These are phyloP conservation scores for Aricia agestis DNA, from an alignment of 1,140 invertebrate genomes.

Conservation along the genomic window DNA sequence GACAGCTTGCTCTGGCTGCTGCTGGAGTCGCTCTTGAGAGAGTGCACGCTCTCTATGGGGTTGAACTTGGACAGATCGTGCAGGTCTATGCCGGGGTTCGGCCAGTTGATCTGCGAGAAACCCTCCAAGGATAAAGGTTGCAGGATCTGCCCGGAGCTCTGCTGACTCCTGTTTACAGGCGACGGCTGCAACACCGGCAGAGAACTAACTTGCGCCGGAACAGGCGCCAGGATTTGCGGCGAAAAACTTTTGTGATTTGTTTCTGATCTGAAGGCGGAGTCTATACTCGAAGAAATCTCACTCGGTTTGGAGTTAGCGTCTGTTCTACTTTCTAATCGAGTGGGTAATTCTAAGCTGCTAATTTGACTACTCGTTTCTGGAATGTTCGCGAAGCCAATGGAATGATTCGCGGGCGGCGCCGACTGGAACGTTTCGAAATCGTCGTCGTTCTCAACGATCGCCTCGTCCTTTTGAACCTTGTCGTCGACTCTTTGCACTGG, in stretches of 20 bases:
- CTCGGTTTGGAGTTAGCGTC: background rate
- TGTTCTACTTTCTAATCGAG: background rate
- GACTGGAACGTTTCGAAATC: conserved; percentile 72
- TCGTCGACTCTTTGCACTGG: conserved; percentile 19
- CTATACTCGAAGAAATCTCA: background rate
- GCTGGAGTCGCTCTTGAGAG: conserved; percentile 55
- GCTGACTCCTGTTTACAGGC: conserved; percentile 35
- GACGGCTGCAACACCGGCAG: background rate
- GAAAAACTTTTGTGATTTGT: background rate
- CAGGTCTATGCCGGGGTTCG: conserved; percentile 80
- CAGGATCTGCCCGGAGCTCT: conserved; percentile 65
- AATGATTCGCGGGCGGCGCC: conserved; percentile 33
- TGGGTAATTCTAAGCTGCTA: background rate
- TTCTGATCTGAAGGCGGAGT: background rate
- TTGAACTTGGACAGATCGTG: conserved; percentile 79
- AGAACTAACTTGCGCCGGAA: background rate
- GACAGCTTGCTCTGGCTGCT: conserved; percentile 45
- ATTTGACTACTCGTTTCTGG: conserved; percentile 9
- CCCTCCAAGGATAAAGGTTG: conserved; percentile 70
- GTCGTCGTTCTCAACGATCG: conserved; percentile 43
- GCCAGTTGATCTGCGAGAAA: conserved; percentile 80
- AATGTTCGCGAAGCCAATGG: conserved; percentile 4
- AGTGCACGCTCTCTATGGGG: conserved; percentile 67
- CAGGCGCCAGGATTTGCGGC: background rate
- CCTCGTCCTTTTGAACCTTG: conserved; percentile 17